phyloP scores from a whole-genome alignment of 2,888 invertebrate genomes.

The Hemistola chrysoprasaria region DNA sequence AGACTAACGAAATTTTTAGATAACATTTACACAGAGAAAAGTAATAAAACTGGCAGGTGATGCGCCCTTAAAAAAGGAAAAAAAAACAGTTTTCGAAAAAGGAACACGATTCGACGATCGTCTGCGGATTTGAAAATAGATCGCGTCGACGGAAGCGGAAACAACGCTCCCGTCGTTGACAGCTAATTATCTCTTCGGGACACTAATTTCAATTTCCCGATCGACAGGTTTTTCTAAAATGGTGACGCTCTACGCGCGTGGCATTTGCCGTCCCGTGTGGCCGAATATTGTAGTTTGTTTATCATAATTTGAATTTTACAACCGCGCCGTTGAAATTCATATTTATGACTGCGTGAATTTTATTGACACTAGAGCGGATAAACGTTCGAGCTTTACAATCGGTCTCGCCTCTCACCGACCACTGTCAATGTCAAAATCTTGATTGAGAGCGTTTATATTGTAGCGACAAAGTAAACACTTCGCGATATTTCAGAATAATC shows the following conservation, averaged over 20 bases:
- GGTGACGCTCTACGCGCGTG: conserved; percentile 27
- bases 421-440: conserved; percentile 59
- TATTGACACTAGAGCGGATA: conserved; percentile 57
- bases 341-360: conserved; percentile 65
- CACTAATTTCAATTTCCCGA: conserved; percentile 72
- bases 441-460: conserved; percentile 59
- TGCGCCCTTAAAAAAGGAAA: conserved; percentile 32
- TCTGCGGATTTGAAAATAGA: conserved; percentile 76
- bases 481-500: conserved; percentile 51
- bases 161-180: conserved; percentile 72
- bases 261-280: conserved; percentile 25
- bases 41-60: conserved; percentile 72
- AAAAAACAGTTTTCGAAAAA: conserved; percentile 32
- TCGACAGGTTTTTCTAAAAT: conserved; percentile 67
- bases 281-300: conserved; percentile 53
- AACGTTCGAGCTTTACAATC: conserved; percentile 45
- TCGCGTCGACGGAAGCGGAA: conserved; percentile 75
- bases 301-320: conserved; percentile 71
- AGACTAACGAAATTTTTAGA: conserved; percentile 78
- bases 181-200: conserved; percentile 75
- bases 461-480: conserved; percentile 55
- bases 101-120: conserved; percentile 39
- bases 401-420: conserved; percentile 39
- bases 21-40: conserved; percentile 65
- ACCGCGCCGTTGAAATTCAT: conserved; percentile 62